These are phyloP conservation scores for Frankliniella fusca DNA, from an alignment of 2,888 invertebrate genomes.

Conservation along the genomic window DNA sequence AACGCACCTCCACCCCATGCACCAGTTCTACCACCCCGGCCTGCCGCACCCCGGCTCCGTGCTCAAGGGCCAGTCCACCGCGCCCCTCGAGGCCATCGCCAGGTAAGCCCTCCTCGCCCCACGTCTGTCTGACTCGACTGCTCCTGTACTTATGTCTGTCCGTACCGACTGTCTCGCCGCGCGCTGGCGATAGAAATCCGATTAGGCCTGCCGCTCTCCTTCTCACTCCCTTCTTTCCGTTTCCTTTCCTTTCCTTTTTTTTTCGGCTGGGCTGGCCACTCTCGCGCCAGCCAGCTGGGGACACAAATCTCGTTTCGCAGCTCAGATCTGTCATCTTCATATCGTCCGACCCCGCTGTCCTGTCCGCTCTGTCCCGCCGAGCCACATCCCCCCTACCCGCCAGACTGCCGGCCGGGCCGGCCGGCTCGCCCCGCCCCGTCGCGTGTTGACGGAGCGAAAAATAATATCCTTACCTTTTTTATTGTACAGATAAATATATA, in stretches of 20 bases:
- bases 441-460: not conserved
- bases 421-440: too few relatives aligned
- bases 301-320: not conserved
- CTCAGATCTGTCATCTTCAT: not conserved
- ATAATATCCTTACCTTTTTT: slow-evolving; percentile 16
- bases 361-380: not conserved
- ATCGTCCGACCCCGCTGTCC: too few relatives aligned
- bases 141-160: not conserved
- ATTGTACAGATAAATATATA: not conserved
- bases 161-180: not conserved
- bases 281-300: not conserved
- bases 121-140: too few relatives aligned
- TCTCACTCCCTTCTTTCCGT: not conserved
- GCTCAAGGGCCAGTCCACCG: slow-evolving; percentile 79
- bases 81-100: slow-evolving; percentile 74
- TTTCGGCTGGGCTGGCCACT: not conserved
- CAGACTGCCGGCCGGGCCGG: too few relatives aligned
- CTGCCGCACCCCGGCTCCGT: slow-evolving; percentile 76
- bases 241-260: not conserved
- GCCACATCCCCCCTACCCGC: not conserved
- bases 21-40: slow-evolving; percentile 68
- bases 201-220: not conserved
- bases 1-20: slow-evolving; percentile 86
- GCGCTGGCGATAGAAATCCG: not conserved
- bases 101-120: not conserved